A percentile compares a stretch with the other conserved stretches of the same genome.
These are phyloP conservation scores for Theristus sp. DNA, from an alignment of 2,888 invertebrate species.

Conservation along the genomic window DNA sequence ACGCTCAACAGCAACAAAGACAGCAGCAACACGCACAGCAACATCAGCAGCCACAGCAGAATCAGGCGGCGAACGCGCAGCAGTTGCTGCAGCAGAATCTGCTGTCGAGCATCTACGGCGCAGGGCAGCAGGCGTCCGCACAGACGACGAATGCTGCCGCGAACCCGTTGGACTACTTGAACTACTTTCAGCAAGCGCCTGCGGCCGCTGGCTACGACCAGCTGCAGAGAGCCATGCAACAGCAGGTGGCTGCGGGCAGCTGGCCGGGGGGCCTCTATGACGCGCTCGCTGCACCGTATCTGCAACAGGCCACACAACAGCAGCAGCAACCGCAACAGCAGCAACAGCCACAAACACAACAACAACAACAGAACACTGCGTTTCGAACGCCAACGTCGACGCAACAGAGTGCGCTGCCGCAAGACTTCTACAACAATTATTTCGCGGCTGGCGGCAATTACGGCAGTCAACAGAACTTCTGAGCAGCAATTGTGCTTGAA, in stretches of 20 bases:
- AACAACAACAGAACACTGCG: background rate
- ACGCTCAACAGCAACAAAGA: background rate
- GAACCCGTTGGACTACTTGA: background rate
- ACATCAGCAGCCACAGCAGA: background rate
- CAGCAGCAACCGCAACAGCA: background rate
- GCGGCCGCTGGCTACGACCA: background rate
- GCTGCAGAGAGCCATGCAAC: slow-evolving; percentile 1
- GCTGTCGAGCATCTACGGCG: background rate
- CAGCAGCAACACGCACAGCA: background rate
- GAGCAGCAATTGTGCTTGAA: background rate
- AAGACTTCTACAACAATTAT: background rate
- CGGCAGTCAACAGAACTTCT: background rate
- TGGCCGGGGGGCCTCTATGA: background rate
- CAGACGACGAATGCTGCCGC: background rate
- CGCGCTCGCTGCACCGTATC: background rate
- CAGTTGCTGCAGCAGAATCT: too few species aligned
- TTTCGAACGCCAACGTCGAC: background rate
- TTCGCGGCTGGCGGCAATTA: background rate
- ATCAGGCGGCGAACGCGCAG: background rate
- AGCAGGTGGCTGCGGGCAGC: background rate
- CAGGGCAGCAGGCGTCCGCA: background rate
- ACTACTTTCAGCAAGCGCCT: background rate
- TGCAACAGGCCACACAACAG: background rate
- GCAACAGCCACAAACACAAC: slow-evolving; percentile 2
- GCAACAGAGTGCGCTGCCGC: background rate